Percentiles rank a stretch among this genome's conserved stretches.
phyloP scores from a whole-genome alignment of 37 sponge, comb jelly and placozoan genomes.

The Trichoplax adhaerens region DNA sequence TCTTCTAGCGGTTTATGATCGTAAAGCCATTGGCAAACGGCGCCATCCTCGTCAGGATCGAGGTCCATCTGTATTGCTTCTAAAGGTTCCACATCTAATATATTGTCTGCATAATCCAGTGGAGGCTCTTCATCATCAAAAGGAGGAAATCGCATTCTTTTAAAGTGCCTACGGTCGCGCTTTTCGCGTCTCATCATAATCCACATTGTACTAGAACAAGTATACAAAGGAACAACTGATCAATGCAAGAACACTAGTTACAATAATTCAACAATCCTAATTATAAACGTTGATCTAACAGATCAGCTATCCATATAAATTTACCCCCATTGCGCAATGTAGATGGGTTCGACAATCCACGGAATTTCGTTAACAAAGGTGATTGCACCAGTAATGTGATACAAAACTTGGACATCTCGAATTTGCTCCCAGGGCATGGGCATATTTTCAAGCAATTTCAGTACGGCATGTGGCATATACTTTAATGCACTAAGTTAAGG shows the following conservation, averaged over 20 bases:
- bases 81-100: constrained; percentile 96
- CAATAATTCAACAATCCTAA: neutral
- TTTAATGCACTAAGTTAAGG: constrained; percentile 62
- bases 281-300: neutral
- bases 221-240: neutral
- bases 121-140: constrained; percentile 99
- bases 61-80: constrained; percentile 98
- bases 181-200: constrained; percentile 99
- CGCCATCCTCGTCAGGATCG: constrained; percentile 83
- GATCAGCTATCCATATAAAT: constrained; percentile 8
- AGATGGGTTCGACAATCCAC: constrained; percentile 92
- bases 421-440: constrained; percentile 99
- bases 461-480: constrained; percentile 99
- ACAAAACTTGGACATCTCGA: constrained; percentile 77
- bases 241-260: neutral
- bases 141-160: constrained; percentile 99
- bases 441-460: constrained; percentile 99
- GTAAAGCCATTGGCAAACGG: constrained; percentile 91
- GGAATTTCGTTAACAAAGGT: constrained; percentile 98
- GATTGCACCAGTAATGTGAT: constrained; percentile 99
- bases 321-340: constrained; percentile 99
- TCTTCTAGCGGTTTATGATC: constrained; percentile 79
- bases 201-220: constrained; percentile 78
- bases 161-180: constrained; percentile 95
- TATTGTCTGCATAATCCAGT: constrained; percentile 95